Percentiles rank a stretch among this genome's conserved stretches.
Conservation (phyloP, 2,888 invertebrate genomes). For the Xanthia togata region DNA sequence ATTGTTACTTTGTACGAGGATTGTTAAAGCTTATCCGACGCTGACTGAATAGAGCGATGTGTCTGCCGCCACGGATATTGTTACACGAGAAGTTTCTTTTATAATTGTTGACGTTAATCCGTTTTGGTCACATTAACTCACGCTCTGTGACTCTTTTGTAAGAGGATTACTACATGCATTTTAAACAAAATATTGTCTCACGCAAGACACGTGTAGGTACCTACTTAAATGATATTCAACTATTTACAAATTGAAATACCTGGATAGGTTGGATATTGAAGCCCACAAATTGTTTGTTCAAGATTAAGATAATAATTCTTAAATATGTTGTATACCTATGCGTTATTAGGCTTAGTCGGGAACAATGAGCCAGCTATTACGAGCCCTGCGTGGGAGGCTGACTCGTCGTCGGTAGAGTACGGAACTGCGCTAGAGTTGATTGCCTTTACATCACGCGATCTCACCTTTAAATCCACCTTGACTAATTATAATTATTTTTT, state of each 20-base stretch:
- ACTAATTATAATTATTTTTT: conserved; percentile 18
- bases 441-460: conserved; percentile 56
- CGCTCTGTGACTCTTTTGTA: conserved; percentile 66
- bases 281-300: conserved; percentile 29
- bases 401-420: conserved; percentile 48
- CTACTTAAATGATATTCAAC: conserved; percentile 13
- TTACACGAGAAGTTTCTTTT: conserved; percentile 67
- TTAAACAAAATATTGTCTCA: conserved; percentile 34
- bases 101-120: conserved; percentile 80
- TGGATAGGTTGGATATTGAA: neutral
- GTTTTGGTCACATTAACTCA: conserved; percentile 80
- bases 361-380: conserved; percentile 71
- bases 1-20: conserved; percentile 65
- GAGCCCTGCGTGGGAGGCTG: conserved; percentile 65
- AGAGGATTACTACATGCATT: conserved; percentile 57
- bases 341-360: conserved; percentile 61
- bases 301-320: conserved; percentile 56
- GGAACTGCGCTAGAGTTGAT: conserved; percentile 64
- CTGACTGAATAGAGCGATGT: conserved; percentile 47
- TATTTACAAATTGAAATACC: conserved; percentile 21
- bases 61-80: conserved; percentile 50
- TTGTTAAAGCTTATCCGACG: conserved; percentile 64
- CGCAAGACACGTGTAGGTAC: conserved; percentile 5
- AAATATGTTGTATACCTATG: conserved; percentile 43
- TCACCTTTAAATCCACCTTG: conserved; percentile 35